These are phyloP conservation scores for Rosalia funebris DNA, from an alignment of 2,888 invertebrate species.

Conservation along the genomic window DNA sequence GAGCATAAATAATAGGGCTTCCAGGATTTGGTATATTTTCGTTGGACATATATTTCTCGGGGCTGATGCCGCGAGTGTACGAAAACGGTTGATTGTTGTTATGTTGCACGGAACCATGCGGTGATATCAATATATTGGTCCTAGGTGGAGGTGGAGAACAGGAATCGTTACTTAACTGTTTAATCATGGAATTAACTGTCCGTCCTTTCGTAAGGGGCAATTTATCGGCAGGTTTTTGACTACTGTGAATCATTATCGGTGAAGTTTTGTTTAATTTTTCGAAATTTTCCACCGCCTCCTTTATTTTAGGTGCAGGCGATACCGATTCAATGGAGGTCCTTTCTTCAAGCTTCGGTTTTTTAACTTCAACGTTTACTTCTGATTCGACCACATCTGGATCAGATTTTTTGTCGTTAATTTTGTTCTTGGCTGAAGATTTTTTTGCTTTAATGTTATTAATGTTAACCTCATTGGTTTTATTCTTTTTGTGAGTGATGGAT, in stretches of 20 bases:
- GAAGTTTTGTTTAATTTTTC: constrained; percentile 57
- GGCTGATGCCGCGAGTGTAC: constrained; percentile 73
- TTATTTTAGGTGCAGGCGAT: constrained; percentile 59
- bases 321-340: constrained; percentile 42
- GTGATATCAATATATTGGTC: constrained; percentile 68
- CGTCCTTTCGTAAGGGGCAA: constrained; percentile 76
- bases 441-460: constrained; percentile 30
- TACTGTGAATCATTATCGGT: constrained; percentile 76
- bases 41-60: constrained; percentile 55
- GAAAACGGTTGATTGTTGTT: constrained; percentile 85
- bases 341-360: constrained; percentile 39
- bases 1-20: constrained; percentile 78
- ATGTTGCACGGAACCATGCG: constrained; percentile 70
- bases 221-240: constrained; percentile 76
- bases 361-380: constrained; percentile 36
- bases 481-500: constrained; percentile 49
- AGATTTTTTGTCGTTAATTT: constrained; percentile 24
- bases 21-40: constrained; percentile 59
- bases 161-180: constrained; percentile 77
- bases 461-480: constrained; percentile 42
- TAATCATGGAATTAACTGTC: constrained; percentile 81
- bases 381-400: neutral
- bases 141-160: constrained; percentile 73
- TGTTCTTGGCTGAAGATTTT: constrained; percentile 23
- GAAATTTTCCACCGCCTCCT: constrained; percentile 67